Evolutionary conservation across 2,888 invertebrate species (phyloP).

Genomic region (Crepidodera aurea): DNA sequence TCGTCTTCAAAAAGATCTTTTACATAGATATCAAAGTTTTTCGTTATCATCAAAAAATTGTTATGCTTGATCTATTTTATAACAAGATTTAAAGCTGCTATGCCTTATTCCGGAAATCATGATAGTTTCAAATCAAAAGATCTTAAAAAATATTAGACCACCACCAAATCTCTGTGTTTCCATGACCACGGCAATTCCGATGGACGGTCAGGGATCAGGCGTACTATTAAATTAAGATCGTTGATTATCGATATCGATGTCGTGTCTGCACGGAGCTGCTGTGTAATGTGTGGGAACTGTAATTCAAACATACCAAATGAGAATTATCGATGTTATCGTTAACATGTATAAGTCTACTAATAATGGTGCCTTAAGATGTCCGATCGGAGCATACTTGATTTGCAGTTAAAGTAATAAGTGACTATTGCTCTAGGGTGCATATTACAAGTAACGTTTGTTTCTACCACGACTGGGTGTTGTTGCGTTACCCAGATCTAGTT

Average conservation of each 20-base stretch:
- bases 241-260: conserved; percentile 41
- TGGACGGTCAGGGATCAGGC: conserved; percentile 17
- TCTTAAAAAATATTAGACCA: conserved; percentile 9
- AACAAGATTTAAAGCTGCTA: too few relatives aligned
- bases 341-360: conserved; percentile 44
- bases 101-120: too few relatives aligned
- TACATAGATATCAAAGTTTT: too few relatives aligned
- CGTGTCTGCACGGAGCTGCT: conserved; percentile 44
- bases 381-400: conserved; percentile 38
- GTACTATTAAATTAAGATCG: conserved; percentile 42
- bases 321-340: conserved; percentile 43
- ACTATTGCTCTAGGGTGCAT: conserved; percentile 34
- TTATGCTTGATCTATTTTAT: too few relatives aligned
- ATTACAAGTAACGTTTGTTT: conserved; percentile 35
- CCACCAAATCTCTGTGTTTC: conserved; percentile 30
- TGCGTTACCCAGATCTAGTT: conserved; percentile 34
- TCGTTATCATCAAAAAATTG: too few relatives aligned
- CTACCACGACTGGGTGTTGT: conserved; percentile 32
- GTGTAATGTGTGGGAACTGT: conserved; percentile 45
- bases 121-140: too few relatives aligned
- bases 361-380: conserved; percentile 42
- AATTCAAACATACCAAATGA: conserved; percentile 46
- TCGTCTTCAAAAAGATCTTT: too few relatives aligned
- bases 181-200: conserved; percentile 31
- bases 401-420: conserved; percentile 39